Conservation (phyloP, 2,113 vertebrate genomes). For the Tychaedon coryphoeus region DNA sequence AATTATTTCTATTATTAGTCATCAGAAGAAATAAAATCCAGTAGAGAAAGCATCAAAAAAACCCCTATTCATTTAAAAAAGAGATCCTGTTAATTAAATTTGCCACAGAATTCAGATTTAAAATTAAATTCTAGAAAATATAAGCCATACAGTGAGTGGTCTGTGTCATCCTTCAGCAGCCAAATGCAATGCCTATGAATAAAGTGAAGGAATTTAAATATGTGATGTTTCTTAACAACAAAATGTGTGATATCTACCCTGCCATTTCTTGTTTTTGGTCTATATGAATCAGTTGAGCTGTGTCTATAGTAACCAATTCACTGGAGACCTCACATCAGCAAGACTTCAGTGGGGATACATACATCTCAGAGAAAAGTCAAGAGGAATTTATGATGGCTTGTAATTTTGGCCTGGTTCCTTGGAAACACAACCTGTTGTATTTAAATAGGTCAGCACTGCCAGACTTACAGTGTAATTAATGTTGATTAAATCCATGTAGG, state of each 20-base stretch:
- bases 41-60: not conserved
- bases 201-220: not conserved
- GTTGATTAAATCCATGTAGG: slow-evolving; percentile 19
- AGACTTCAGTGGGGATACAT: not conserved
- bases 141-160: not conserved
- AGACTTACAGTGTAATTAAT: not conserved
- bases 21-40: not conserved
- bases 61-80: not conserved
- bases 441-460: slow-evolving; percentile 20
- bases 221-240: not conserved
- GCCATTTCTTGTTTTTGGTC: not conserved
- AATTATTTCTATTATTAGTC: not conserved
- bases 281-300: not conserved
- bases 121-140: not conserved
- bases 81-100: not conserved
- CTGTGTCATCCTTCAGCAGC: not conserved
- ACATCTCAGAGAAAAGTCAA: not conserved
- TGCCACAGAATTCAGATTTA: not conserved
- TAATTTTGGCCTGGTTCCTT: not conserved
- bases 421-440: not conserved
- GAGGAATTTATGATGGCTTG: not conserved
- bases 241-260: not conserved
- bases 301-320: not conserved
- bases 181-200: not conserved
- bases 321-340: not conserved